These are phyloP conservation scores for Sardinella longiceps DNA, from an alignment of 2,797 vertebrate species.

Conservation along the genomic window DNA sequence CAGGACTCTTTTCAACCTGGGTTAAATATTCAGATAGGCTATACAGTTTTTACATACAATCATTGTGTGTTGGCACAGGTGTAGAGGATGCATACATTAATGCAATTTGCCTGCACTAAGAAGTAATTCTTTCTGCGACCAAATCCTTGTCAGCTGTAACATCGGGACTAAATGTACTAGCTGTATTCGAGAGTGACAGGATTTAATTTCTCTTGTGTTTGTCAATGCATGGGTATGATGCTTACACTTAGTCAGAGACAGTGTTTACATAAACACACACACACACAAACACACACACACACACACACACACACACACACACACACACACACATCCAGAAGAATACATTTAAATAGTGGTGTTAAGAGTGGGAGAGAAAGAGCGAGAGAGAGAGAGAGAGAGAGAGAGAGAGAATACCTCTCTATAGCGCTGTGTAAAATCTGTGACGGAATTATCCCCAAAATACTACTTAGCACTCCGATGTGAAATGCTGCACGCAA, in stretches of 20 bases:
- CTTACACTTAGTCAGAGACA: background rate
- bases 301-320: background rate
- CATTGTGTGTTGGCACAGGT: too few relatives aligned
- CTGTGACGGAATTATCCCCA: constrained; percentile 55
- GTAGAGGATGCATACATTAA: too few relatives aligned
- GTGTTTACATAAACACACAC: too few relatives aligned
- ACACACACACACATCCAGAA: background rate
- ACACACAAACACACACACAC: background rate
- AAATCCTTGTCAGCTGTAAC: too few relatives aligned
- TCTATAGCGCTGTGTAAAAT: constrained; percentile 54
- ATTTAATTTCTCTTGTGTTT: background rate
- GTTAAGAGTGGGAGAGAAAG: too few relatives aligned
- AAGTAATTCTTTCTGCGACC: too few relatives aligned
- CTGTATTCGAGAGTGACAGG: background rate
- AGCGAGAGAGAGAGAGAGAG: background rate
- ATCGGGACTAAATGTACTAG: background rate
- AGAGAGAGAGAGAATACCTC: constrained; percentile 40
- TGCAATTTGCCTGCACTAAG: too few relatives aligned
- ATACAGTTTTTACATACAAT: too few relatives aligned
- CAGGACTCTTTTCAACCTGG: too few relatives aligned
- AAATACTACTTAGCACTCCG: constrained; percentile 69
- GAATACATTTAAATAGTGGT: background rate
- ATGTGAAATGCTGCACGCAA: constrained; percentile 68
- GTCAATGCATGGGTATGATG: background rate
- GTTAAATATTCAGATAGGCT: too few relatives aligned